These are phyloP conservation scores for Bubo scandiacus DNA, from an alignment of 2,113 vertebrate species.

Conservation along the genomic window DNA sequence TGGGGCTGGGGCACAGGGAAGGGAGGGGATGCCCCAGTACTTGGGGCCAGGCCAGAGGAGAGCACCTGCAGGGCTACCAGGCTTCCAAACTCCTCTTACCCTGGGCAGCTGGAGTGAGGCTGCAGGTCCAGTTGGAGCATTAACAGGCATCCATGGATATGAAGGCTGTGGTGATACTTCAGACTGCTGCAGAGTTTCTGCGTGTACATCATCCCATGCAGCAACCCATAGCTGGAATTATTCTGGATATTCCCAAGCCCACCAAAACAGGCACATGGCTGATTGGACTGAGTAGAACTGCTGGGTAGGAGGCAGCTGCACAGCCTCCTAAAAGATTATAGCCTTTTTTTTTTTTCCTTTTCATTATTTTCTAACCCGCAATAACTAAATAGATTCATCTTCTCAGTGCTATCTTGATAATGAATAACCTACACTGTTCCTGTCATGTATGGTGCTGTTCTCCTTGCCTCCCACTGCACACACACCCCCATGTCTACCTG, in stretches of 20 bases:
- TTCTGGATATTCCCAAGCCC: background rate
- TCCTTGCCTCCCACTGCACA: background rate
- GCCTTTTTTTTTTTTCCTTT: background rate
- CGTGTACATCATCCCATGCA: rapidly evolving
- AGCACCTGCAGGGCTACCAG: rapidly evolving
- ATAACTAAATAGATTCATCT: background rate
- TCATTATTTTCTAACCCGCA: background rate
- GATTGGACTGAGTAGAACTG: background rate
- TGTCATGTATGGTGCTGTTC: rapidly evolving
- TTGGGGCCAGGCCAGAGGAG: background rate
- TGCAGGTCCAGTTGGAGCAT: background rate
- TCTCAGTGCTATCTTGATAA: background rate
- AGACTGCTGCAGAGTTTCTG: background rate
- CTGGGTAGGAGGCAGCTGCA: background rate
- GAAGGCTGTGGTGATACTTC: background rate
- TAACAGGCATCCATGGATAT: too few relatives aligned
- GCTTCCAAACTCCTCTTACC: background rate
- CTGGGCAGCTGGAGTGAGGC: background rate
- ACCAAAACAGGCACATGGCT: background rate
- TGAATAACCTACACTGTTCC: background rate
- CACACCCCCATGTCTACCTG: rapidly evolving
- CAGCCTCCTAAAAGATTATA: background rate
- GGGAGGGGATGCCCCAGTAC: background rate
- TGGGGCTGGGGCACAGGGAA: too few relatives aligned
- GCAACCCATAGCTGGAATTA: background rate